Base-by-base conservation (phyloP, 2,113 vertebrate species). In the Brachyhypopomus occidentalis region DNA sequence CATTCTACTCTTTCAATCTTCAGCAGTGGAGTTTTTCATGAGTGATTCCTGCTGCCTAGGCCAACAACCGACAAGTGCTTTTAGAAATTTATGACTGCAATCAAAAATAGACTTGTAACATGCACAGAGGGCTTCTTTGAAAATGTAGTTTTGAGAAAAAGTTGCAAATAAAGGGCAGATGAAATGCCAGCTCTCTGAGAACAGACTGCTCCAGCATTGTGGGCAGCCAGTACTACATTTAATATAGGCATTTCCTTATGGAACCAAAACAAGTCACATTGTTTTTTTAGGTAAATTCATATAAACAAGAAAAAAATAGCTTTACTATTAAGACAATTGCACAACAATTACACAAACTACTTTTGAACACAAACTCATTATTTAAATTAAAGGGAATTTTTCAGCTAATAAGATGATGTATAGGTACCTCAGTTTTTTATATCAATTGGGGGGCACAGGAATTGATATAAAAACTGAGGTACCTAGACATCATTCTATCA, bases 61-160 rank as follows among this genome's bases (percentile, higher is more conserved):
- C 80, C 84, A 86, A 86, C 87, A 92, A 93, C 81, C 88, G 91
- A 92, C 90, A 91, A 91, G 87, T 63, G 86, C 85, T 86, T 89
- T 79, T 72, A 77, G 25, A 91, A 90, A 93, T 91, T 88, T 89
- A 91, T 88, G 87, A 87, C 80, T 73, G 86, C 85, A 87, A 89
- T 91, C 89, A 92, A 91, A 92, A 89, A 91, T 86, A 90, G 88
- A 89, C 89, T 91, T 91, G 83, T 83, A 88, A 89, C 86, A 70
- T 84, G 84, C 56, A 84, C 74, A 80, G 81, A 85, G 87, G 82
- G 87, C 70, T 30, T 45, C 85, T 90, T 88, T 87, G 84, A 89
- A 90, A 92, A 84, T 77, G 88, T 81, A 89, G 91, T 90, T 87
- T 83, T 79, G 82, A 27, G 27, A 79, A 48, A 84, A 81, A 87